Conservation (phyloP, 1,140 invertebrate genomes). For the Drosophila ananassae region DNA sequence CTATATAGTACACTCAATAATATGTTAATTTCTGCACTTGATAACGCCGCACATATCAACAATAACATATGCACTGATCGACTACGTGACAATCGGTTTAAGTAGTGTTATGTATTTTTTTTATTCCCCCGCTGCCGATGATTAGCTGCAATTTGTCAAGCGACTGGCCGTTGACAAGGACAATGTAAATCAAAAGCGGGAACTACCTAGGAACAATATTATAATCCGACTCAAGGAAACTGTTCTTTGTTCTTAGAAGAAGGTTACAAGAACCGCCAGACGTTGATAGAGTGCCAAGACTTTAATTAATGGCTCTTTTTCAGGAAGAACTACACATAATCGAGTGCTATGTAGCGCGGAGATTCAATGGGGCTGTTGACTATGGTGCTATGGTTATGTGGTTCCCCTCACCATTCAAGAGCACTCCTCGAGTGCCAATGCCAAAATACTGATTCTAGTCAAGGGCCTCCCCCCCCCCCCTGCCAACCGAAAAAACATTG, state of each 20-base stretch:
- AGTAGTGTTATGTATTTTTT: slow-evolving; percentile 12
- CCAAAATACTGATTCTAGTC: slow-evolving; percentile 32
- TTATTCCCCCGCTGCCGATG: slow-evolving; percentile 30
- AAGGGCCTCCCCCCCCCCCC: slow-evolving; percentile 16
- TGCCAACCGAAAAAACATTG: slow-evolving; percentile 13
- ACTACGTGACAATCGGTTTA: slow-evolving; percentile 36
- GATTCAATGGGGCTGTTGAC: slow-evolving; percentile 12
- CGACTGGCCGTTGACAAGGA: slow-evolving; percentile 63
- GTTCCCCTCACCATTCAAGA: slow-evolving; percentile 24
- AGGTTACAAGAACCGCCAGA: slow-evolving; percentile 16
- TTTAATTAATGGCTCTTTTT: slow-evolving; percentile 16
- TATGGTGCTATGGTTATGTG: slow-evolving; percentile 9
- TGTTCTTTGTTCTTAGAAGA: not conserved
- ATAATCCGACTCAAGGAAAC: not conserved
- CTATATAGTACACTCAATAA: slow-evolving; percentile 38
- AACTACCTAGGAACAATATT: slow-evolving; percentile 6
- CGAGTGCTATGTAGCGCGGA: not conserved
- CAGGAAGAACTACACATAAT: slow-evolving; percentile 6
- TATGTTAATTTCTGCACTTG: slow-evolving; percentile 76
- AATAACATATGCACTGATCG: slow-evolving; percentile 42
- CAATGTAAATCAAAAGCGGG: slow-evolving; percentile 41
- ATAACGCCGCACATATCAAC: slow-evolving; percentile 48
- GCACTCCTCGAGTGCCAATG: slow-evolving; percentile 23
- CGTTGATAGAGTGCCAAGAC: slow-evolving; percentile 25
- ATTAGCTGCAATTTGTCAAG: slow-evolving; percentile 75